Conservation (phyloP, 2,113 vertebrate genomes). For the Campylomormyrus numenius region DNA sequence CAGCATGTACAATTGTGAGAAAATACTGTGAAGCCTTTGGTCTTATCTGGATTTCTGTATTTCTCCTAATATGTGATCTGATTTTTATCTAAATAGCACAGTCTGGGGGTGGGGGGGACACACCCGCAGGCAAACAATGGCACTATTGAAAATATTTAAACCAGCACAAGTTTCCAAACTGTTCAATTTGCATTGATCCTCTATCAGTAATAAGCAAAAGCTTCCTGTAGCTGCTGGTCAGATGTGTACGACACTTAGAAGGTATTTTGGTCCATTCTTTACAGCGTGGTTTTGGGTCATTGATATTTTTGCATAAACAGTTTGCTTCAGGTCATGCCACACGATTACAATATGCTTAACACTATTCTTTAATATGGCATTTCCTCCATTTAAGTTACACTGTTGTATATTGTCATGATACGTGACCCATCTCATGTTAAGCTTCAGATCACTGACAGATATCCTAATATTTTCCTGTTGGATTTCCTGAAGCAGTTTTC, state of each 20-base stretch:
- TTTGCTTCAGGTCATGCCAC: not conserved
- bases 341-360: not conserved
- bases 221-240: not conserved
- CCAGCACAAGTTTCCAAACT: not conserved
- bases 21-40: not conserved
- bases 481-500: not conserved
- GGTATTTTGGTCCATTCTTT: not conserved
- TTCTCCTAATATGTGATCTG: not conserved
- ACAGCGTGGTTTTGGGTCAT: not conserved
- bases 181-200: not conserved
- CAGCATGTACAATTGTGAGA: not conserved
- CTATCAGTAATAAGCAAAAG: not conserved
- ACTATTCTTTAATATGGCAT: not conserved
- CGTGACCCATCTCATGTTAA: not conserved
- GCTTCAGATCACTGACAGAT: not conserved
- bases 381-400: not conserved
- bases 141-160: not conserved
- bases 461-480: not conserved
- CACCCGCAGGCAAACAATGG: not conserved
- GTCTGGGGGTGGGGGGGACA: not conserved
- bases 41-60: not conserved
- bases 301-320: not conserved
- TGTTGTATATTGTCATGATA: not conserved
- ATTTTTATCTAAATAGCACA: not conserved
- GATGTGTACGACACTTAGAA: not conserved